Evolutionary conservation across 2,113 vertebrate species (phyloP).

Genomic region (Malurus cyaneus): DNA sequence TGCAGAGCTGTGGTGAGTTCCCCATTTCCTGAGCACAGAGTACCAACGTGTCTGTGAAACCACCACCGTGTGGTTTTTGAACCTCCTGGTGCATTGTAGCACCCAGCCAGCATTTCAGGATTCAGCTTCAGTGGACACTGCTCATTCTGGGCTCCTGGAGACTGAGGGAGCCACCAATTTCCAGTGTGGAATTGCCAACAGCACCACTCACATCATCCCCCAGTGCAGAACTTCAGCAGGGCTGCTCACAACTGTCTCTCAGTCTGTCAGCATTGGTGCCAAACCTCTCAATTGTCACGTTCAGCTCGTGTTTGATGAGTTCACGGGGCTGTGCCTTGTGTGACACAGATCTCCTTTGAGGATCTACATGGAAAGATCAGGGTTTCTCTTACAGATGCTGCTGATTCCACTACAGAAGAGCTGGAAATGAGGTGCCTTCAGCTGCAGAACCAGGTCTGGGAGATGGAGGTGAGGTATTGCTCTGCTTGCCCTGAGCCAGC

Average conservation of each 20-base stretch:
- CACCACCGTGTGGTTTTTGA: background rate
- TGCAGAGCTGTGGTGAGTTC: background rate
- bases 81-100: rapidly evolving
- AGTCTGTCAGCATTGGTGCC: background rate
- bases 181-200: background rate
- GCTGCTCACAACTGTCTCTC: rapidly evolving
- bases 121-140: background rate
- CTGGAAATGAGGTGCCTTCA: constrained; percentile 72
- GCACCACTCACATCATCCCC: background rate
- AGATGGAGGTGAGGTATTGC: constrained; percentile 89
- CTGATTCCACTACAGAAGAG: constrained; percentile 20
- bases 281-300: background rate
- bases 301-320: background rate
- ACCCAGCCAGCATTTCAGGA: background rate
- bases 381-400: background rate
- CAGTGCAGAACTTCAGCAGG: background rate
- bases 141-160: background rate
- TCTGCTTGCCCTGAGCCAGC: background rate
- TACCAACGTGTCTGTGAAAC: background rate
- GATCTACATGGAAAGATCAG: background rate
- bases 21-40: background rate
- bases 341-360: background rate
- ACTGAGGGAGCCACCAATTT: background rate
- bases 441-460: constrained; percentile 82
- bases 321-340: background rate